Evolutionary conservation across 2,888 invertebrate genomes (phyloP), one percentile per base, ranked within the genome.

Genomic region (Diloba caeruleocephala): DNA sequence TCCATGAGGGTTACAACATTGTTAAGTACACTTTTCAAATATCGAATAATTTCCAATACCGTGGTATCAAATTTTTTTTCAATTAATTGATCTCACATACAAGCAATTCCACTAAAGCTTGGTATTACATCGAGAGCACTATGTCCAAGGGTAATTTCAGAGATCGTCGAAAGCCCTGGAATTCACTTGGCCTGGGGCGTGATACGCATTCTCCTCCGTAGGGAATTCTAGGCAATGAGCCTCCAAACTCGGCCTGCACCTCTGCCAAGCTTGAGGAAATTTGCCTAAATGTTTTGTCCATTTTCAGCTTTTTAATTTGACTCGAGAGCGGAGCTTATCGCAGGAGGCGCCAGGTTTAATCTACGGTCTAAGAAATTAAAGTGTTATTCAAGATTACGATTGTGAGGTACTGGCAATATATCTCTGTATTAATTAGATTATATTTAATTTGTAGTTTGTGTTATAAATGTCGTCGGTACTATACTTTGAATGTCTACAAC

Each of bases 201-300:
- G 84, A 84, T 84, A 84, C 84, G 79, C 80, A 84, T 85, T 84
- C 81, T 67, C 63, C 48, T 51, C 78, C 55, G 60, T 48, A 63
- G 76, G 65, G 81, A 74, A 76, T 72, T 69, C 69, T 65, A 64
- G 69, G 66, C 69, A 74, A 73, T 65, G 68, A 74, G 75, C 62
- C 73, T 77, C 68, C 67, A 71, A 65, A 62, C 64, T 65, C 64
- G 65, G 57, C 59, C 70, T 64, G 69, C 64, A 57, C 67, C 51
- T 55, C 63, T 51, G 57, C 65, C 58, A 5, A 44, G 60, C 66
- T 63, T 49, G 63, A 61, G 76, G 73, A 78, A 77, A 77, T 73
- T 78, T 82, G 80, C 81, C 81, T 81, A 85, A 76, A 79, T 71
- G 76, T 78, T 80, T 80, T 71, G 66, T 71, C 75, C 76, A 73